A percentile compares a stretch with the other conserved stretches of the same genome.
These are phyloP conservation scores for Aspidoscelis tigris DNA, from an alignment of 2,113 vertebrate species.

Conservation along the genomic window DNA sequence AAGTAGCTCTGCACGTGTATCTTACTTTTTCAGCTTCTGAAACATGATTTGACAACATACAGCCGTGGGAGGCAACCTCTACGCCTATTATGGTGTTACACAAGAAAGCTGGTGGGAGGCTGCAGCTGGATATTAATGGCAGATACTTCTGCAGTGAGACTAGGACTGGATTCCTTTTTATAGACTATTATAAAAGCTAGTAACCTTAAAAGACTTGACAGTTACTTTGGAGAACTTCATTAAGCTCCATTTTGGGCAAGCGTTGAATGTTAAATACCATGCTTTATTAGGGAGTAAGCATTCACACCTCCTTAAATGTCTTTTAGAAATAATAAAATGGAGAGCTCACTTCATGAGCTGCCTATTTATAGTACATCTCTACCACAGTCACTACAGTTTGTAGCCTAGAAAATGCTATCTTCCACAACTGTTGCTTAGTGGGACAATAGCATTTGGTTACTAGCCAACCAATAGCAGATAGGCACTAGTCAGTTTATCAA, in stretches of 20 bases:
- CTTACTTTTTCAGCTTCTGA: neutral
- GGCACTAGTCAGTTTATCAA: constrained; percentile 3
- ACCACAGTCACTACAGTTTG: constrained; percentile 44
- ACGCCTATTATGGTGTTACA: accelerated
- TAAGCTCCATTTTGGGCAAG: constrained; percentile 53
- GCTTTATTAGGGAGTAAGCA: constrained; percentile 61
- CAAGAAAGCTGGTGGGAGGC: neutral
- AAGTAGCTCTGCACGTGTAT: neutral
- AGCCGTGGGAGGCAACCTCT: neutral
- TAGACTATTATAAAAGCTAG: neutral
- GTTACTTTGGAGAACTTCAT: constrained; percentile 52
- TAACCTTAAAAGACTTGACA: constrained; percentile 55
- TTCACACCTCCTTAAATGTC: constrained; percentile 55
- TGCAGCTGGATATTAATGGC: neutral
- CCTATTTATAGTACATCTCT: constrained; percentile 56
- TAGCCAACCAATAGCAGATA: constrained; percentile 10
- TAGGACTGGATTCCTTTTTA: neutral
- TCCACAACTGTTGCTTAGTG: constrained; percentile 32
- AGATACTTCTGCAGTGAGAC: neutral
- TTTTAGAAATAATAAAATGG: constrained; percentile 58
- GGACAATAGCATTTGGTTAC: neutral
- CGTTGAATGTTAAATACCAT: constrained; percentile 59
- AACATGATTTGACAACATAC: neutral
- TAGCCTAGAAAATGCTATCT: constrained; percentile 38
- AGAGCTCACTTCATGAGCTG: constrained; percentile 42